Evolutionary conservation across 2,888 invertebrate genomes (phyloP).

Genomic region (Ichneumoninae sp.): DNA sequence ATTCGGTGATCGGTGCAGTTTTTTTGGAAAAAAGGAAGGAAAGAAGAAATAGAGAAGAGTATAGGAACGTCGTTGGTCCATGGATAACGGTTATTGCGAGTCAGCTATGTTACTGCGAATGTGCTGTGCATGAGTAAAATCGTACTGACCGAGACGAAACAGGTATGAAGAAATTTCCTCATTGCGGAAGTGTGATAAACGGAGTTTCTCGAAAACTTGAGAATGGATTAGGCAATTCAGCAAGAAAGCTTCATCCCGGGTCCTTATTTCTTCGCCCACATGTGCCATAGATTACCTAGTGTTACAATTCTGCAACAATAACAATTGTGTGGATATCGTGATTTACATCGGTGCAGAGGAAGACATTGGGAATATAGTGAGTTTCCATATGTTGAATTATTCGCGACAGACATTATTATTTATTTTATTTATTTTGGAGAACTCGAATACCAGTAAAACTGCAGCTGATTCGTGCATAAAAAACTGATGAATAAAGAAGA

Average conservation of each 20-base stretch:
- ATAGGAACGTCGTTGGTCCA: constrained; percentile 35
- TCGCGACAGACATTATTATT: background rate
- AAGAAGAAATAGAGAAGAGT: constrained; percentile 1
- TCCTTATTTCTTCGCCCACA: background rate
- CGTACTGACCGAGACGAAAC: background rate
- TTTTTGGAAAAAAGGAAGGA: background rate
- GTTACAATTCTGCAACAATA: background rate
- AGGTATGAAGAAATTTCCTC: background rate
- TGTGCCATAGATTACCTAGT: background rate
- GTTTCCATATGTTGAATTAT: background rate
- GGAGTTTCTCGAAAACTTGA: background rate
- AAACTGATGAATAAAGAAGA: background rate
- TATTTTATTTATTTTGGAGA: no score
- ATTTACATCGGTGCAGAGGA: background rate
- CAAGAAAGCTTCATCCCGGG: background rate
- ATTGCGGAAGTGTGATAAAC: background rate
- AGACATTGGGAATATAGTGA: background rate
- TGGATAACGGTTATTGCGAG: constrained; percentile 24
- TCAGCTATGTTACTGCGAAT: background rate
- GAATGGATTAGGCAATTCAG: background rate
- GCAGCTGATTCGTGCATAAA: background rate
- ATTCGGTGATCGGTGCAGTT: constrained; percentile 27
- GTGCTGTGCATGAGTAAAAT: background rate
- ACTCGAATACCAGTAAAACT: background rate
- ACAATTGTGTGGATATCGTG: background rate